Percentiles rank a stretch among this genome's conserved stretches.
These are phyloP conservation scores for Ursus arctos DNA, from an alignment of 2,113 vertebrate species.

Conservation along the genomic window DNA sequence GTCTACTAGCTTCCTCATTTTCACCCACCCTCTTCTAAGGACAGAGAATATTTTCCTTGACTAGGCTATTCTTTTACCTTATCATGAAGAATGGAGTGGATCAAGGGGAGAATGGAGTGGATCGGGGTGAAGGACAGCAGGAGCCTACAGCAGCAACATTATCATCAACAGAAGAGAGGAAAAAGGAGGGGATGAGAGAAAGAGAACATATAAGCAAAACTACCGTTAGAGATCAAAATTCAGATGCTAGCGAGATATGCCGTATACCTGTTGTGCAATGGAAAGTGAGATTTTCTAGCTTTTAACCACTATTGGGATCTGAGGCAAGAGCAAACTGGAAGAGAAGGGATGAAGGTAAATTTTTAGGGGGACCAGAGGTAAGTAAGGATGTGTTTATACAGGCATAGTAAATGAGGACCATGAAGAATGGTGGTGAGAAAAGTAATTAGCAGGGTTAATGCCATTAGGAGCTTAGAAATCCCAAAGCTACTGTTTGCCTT, in stretches of 20 bases:
- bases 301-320: background rate
- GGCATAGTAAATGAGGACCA: background rate
- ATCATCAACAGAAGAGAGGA: background rate
- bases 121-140: background rate
- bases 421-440: background rate
- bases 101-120: background rate
- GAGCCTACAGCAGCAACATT: background rate
- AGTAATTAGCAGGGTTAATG: constrained; percentile 7
- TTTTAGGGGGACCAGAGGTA: background rate
- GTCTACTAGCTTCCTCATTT: background rate
- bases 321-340: background rate
- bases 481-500: background rate
- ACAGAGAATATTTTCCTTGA: background rate
- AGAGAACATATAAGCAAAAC: background rate
- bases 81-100: background rate
- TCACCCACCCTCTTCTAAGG: background rate
- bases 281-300: background rate
- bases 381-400: background rate
- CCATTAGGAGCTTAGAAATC: background rate
- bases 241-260: no score
- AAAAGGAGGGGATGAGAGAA: background rate
- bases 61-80: background rate
- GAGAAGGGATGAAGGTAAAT: background rate
- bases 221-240: background rate
- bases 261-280: background rate